A percentile compares a stretch with the other conserved stretches of the same genome.
Evolutionary conservation across 2,113 vertebrate species (phyloP).

Genomic region (Crotalus helleri): DNA sequence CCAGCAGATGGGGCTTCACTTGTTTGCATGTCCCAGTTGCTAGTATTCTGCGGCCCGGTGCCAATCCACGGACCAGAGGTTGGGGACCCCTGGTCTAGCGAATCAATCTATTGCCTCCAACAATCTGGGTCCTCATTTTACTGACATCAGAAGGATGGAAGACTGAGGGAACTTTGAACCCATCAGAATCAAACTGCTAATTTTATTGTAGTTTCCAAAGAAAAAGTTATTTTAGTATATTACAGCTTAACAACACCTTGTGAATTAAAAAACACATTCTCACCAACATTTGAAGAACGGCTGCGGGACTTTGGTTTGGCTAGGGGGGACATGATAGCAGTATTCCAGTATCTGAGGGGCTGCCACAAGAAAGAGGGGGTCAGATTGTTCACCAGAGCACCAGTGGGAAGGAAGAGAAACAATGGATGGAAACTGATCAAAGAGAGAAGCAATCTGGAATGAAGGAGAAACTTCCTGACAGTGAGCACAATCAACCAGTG

Average conservation of each 20-base stretch:
- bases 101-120: not conserved
- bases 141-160: not conserved
- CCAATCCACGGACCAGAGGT: too few relatives aligned
- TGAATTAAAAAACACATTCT: not conserved
- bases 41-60: too few relatives aligned
- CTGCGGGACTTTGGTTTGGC: too few relatives aligned
- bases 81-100: not conserved
- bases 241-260: not conserved
- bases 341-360: too few relatives aligned
- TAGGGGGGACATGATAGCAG: too few relatives aligned
- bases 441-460: not conserved
- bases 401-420: not conserved
- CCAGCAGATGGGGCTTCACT: too few relatives aligned
- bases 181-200: not conserved
- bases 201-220: conserved; percentile 4
- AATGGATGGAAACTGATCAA: not conserved
- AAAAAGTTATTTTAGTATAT: not conserved
- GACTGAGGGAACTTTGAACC: not conserved
- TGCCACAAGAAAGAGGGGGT: too few relatives aligned
- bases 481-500: not conserved
- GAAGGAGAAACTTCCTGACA: not conserved
- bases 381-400: not conserved
- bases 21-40: too few relatives aligned
- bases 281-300: not conserved
- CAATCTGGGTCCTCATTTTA: not conserved